Evolutionary conservation across 1,140 invertebrate species (phyloP).

Genomic region (Zaprionus ornatus): DNA sequence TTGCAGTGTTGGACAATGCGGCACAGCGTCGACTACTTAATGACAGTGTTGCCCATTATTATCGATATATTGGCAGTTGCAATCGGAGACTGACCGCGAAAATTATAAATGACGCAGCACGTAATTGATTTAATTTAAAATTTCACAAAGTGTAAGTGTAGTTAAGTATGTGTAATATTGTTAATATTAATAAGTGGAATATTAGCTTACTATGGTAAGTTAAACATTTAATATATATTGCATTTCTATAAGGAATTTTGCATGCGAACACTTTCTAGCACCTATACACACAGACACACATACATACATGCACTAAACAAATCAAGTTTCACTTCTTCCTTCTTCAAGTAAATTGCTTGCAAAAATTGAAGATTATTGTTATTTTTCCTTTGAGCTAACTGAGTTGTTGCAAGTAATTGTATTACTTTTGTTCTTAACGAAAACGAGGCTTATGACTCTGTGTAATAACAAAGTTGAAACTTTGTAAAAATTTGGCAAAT

Average conservation of each 20-base stretch:
- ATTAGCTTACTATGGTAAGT: neutral
- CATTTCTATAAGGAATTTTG: neutral
- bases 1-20: neutral
- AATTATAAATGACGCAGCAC: neutral
- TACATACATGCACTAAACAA: neutral
- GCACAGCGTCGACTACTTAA: neutral
- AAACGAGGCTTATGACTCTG: neutral
- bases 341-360: neutral
- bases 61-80: conserved; percentile 1
- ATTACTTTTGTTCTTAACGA: neutral
- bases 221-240: neutral
- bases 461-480: conserved; percentile 23
- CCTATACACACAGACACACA: neutral
- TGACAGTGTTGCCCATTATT: neutral
- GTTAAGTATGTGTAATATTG: neutral
- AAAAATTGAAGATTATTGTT: neutral
- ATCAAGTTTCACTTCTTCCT: neutral
- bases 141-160: neutral
- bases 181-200: neutral
- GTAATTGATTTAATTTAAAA: neutral
- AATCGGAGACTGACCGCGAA: neutral
- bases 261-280: neutral
- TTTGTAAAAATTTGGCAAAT: conserved; percentile 21
- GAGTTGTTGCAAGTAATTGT: neutral
- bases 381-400: neutral